phyloP scores from a whole-genome alignment of 2,888 invertebrate species.

The Apantesis nais region DNA sequence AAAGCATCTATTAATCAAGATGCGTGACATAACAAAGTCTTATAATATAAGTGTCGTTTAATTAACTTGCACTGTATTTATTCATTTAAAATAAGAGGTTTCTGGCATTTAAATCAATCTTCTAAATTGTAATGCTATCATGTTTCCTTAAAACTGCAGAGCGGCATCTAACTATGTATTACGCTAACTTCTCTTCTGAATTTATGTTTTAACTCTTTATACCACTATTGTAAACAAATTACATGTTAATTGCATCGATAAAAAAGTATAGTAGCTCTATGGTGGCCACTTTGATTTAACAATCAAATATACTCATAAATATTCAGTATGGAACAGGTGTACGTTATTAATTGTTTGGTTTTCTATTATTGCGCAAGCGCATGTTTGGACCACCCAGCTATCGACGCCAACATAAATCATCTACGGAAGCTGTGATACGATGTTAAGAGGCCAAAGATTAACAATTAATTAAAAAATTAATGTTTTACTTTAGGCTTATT shows the following conservation, averaged over 20 bases:
- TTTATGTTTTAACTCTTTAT: not conserved
- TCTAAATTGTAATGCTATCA: not conserved
- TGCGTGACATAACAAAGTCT: not conserved
- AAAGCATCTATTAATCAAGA: not conserved
- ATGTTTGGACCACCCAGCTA: conserved; percentile 43
- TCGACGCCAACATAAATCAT: conserved; percentile 44
- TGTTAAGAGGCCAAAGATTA: conserved; percentile 29
- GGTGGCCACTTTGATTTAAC: conserved; percentile 2
- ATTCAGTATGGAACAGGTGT: conserved; percentile 45
- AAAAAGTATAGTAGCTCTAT: not conserved
- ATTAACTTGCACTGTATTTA: not conserved
- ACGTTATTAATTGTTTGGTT: conserved; percentile 46
- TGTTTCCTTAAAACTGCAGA: not conserved
- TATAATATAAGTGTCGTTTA: not conserved
- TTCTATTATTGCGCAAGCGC: conserved; percentile 25
- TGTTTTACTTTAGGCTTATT: conserved; percentile 22
- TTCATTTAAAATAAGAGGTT: no score
- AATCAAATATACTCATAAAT: conserved; percentile 34
- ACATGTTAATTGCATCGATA: not conserved
- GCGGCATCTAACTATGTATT: not conserved
- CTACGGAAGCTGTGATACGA: conserved; percentile 33
- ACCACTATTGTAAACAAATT: not conserved
- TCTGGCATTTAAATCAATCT: no score
- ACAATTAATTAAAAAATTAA: conserved; percentile 41
- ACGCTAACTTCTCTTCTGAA: not conserved